Percentiles rank a stretch among this genome's conserved stretches.
Conservation (phyloP, 35 echinoderm and acorn worm species). For the Stichopus chloronotus region DNA sequence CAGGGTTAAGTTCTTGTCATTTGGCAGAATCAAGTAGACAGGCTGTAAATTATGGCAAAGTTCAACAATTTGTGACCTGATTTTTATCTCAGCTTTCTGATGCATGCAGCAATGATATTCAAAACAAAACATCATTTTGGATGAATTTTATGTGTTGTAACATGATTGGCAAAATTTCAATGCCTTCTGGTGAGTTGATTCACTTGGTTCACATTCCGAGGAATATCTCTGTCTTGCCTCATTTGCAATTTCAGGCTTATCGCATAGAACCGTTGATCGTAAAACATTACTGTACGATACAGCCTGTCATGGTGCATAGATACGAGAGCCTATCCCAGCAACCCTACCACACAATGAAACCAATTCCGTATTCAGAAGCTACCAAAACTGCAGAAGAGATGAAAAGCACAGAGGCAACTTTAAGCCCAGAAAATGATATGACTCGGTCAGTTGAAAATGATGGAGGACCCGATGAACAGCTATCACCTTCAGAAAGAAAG, state of each 20-base stretch:
- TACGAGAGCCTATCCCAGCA: conserved; percentile 58
- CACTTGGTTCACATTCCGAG: too few species aligned
- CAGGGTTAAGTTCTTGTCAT: too few species aligned
- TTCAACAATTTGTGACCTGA: too few species aligned
- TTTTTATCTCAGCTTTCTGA: too few species aligned
- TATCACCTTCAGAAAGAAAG: conserved; percentile 19
- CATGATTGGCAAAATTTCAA: too few species aligned
- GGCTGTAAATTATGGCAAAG: too few species aligned
- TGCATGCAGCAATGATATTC: too few species aligned
- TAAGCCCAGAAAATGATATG: conserved; percentile 3
- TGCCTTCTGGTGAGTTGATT: too few species aligned
- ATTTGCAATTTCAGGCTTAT: conserved; percentile 71
- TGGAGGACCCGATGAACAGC: not conserved
- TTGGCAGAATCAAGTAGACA: too few species aligned
- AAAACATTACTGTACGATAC: conserved; percentile 82
- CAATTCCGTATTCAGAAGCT: conserved; percentile 63
- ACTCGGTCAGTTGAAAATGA: not conserved
- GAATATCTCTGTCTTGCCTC: too few species aligned
- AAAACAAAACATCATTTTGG: too few species aligned
- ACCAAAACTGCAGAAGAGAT: conserved; percentile 73
- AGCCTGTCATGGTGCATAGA: conserved; percentile 70
- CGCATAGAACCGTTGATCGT: conserved; percentile 96
- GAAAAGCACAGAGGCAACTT: conserved; percentile 35
- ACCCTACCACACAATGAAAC: conserved; percentile 69
- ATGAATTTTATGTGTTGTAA: too few species aligned